Base-by-base conservation (phyloP, 2,888 invertebrate genomes). In the Morpho deidamia region DNA sequence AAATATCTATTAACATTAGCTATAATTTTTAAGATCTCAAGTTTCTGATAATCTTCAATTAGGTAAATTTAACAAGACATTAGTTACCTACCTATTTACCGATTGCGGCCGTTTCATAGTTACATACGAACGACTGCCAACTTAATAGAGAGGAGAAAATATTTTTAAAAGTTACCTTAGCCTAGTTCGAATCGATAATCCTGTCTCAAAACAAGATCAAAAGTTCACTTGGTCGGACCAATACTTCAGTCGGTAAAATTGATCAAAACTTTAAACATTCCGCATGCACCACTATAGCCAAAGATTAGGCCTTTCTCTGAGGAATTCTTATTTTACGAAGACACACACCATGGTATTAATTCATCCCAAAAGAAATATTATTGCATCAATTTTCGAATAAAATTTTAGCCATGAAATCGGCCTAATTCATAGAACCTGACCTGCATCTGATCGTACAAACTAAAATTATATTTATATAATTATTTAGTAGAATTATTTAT, bases 161-260 rank as follows among this genome's bases (percentile, higher is more conserved):
- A 77, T 58, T 75, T 39, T 74, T 67, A 70, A 68, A 74, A 66
- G 70, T 76, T 74, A 82, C 74, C 76, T 68, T 85, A 84, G 71
- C 76, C 79, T 87, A 83, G 74, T 72, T 78, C 79, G 76, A 84
- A 79, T 84, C 78, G 72, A 83, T 75, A 75, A 80, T 83, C 84
- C 76, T 79, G 84, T 79, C 72, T 76, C 76, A 81, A 83, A 83
- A 88, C 86, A 85, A 86, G 86, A 85, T 85, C 74, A 76, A 84
- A 78, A 84, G 84, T 87, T 87, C 85, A 85, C 79, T 89, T 89
- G 88, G 88, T 88, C 88, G 88, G 88, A 88, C 88, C 88, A 87
- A 86, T 84, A 87, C 82, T 79, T 89, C 88, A 89, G 88, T 88
- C 88, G 76, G 80, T 84, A 83, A 83, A 82, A 85, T 82, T 74